Base-by-base conservation (phyloP, 2,797 vertebrate species). In the Argyrosomus regius region DNA sequence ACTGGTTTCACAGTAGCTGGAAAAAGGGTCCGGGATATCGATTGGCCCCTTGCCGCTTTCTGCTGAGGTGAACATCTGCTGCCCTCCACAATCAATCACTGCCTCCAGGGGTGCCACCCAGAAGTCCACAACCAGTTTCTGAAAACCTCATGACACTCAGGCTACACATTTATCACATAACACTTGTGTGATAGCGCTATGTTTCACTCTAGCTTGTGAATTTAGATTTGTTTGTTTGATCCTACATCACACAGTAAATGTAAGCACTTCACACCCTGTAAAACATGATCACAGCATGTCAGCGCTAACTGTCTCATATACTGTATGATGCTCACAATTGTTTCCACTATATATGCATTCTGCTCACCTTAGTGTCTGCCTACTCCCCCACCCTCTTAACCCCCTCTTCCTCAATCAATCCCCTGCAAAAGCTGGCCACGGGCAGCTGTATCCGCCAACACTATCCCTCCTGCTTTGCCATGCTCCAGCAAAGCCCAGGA, bases 401-500 rank as follows among this genome's bases (percentile, higher is more conserved):
- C 87, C 35, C 82, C 77, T 82, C 83, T 77, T 83, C 75, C 82
- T 88, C 87, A 82, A 88, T 87, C 88, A 92, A 92, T 88, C 88
- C 82, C 62, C 66, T 56, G 71, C 68, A 85, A 89, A 87, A 82
- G 70, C 79, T 71, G 64, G 80, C 82, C 84, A 84, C 66, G 71
- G 68, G 68, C 77, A 76, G 83, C 53, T 49, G 78, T 71, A 84
- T 85, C 72, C 64, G 43, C 88, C 86, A 78, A 69, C 81, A 71
- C 88, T 62, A 79, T 85, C 75, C 78, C 83, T 70, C 64, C 78
- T 78, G 82, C 93, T 82, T 83, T 81, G 85, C 88, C 49, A 64
- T 85, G 90, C 91, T 94, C 94, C 91, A 53, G 17, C 78, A 91
- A 93, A 93, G 90, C 90, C 92, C 86, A 75, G 78, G 93, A 94